A percentile compares a stretch with the other conserved stretches of the same genome.
phyloP scores from a whole-genome alignment of 2,113 vertebrate genomes.

The Ginglymostoma cirratum region DNA sequence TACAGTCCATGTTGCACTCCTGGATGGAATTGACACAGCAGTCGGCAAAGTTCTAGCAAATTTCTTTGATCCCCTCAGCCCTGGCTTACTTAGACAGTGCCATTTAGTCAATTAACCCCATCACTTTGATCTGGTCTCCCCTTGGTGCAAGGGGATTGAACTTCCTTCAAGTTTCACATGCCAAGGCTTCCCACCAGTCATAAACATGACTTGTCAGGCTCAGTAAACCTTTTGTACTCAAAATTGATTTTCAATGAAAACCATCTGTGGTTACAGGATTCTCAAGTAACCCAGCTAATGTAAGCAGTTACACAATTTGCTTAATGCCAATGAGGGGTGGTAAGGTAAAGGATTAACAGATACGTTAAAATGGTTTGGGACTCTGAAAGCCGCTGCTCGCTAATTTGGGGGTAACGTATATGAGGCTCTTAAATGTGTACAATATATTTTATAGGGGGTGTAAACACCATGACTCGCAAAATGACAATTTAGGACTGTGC shows the following conservation, averaged over 20 bases:
- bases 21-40: background rate
- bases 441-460: background rate
- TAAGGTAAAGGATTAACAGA: background rate
- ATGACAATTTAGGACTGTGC: background rate
- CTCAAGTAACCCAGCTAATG: constrained; percentile 18
- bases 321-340: background rate
- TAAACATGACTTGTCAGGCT: constrained; percentile 30
- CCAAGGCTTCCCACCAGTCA: constrained; percentile 34
- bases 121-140: constrained; percentile 33
- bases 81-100: constrained; percentile 20
- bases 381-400: background rate
- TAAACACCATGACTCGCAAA: background rate
- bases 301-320: constrained; percentile 33
- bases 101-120: constrained; percentile 34
- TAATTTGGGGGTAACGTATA: background rate
- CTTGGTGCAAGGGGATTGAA: constrained; percentile 36
- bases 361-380: background rate
- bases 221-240: constrained; percentile 37
- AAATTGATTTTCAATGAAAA: constrained; percentile 38
- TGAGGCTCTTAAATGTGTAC: background rate
- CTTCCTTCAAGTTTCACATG: constrained; percentile 36
- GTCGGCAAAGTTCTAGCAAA: constrained; percentile 20
- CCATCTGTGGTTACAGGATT: constrained; percentile 32
- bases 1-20: background rate
- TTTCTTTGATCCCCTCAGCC: constrained; percentile 28